These are phyloP conservation scores for Zoroaster sp. DNA, from an alignment of 53 echinoderm and acorn worm species.

Conservation along the genomic window DNA sequence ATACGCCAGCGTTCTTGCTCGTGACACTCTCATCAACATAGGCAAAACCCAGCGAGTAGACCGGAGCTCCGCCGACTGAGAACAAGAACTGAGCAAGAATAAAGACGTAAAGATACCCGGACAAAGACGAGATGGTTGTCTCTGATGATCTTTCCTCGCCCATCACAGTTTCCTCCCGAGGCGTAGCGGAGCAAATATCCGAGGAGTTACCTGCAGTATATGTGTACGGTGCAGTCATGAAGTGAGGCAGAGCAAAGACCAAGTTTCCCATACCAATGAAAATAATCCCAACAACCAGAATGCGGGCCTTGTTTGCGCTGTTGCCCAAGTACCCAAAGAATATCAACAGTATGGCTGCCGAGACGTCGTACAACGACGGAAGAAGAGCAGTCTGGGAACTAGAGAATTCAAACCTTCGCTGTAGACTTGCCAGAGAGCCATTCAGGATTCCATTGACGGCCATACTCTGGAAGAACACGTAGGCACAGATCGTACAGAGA, in stretches of 20 bases:
- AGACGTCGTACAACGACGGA: constrained; percentile 51
- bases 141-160: not conserved
- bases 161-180: not conserved
- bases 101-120: constrained; percentile 57
- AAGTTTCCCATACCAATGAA: constrained; percentile 11
- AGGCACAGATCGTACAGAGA: not conserved
- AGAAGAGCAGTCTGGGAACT: constrained; percentile 55
- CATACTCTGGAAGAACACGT: constrained; percentile 54
- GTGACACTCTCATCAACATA: constrained; percentile 68
- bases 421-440: constrained; percentile 48
- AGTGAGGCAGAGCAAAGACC: constrained; percentile 56
- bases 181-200: not conserved
- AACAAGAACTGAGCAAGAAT: constrained; percentile 30
- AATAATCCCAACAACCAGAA: constrained; percentile 34
- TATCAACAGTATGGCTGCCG: constrained; percentile 36
- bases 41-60: constrained; percentile 49
- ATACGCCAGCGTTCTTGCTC: constrained; percentile 28
- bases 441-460: constrained; percentile 48
- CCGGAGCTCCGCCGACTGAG: constrained; percentile 37
- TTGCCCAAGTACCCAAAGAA: constrained; percentile 50
- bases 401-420: constrained; percentile 64
- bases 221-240: constrained; percentile 29
- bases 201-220: not conserved
- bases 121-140: constrained; percentile 20
- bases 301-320: constrained; percentile 43